A percentile compares a stretch with the other conserved stretches of the same genome.
Conservation (phyloP, 2,797 vertebrate species). For the Monodelphis domestica region DNA sequence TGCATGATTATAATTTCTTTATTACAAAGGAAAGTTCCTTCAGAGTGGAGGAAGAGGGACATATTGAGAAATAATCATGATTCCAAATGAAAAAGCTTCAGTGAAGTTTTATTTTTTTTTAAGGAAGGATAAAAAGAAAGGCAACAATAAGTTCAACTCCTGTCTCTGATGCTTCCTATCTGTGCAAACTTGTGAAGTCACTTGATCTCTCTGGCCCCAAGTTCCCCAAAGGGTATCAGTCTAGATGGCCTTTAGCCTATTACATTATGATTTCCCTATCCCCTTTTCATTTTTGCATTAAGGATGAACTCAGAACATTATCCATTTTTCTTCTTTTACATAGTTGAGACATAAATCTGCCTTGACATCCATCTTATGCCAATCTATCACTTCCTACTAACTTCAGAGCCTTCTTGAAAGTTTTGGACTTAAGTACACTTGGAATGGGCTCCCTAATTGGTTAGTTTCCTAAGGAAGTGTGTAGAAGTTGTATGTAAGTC, state of each 20-base stretch:
- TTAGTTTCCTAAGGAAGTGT: background rate
- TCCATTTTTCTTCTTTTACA: background rate
- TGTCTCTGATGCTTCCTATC: background rate
- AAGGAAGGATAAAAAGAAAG: background rate
- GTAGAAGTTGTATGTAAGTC: background rate
- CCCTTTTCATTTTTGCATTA: background rate
- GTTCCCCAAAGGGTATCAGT: background rate
- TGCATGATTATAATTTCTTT: background rate
- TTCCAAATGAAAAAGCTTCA: background rate
- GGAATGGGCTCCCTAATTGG: background rate
- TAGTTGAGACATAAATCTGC: background rate
- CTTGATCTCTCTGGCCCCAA: background rate
- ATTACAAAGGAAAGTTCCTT: background rate
- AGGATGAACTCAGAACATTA: background rate
- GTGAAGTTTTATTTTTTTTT: background rate
- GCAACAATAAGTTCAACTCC: background rate
- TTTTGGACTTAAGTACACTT: background rate
- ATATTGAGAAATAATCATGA: background rate
- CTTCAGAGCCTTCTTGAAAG: background rate
- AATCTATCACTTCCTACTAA: background rate
- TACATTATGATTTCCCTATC: background rate
- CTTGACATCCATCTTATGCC: background rate
- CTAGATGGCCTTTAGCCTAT: background rate
- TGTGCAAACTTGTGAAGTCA: background rate
- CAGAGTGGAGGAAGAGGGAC: background rate